Evolutionary conservation across 2,888 invertebrate genomes (phyloP).

Genomic region (Lithophane socia): DNA sequence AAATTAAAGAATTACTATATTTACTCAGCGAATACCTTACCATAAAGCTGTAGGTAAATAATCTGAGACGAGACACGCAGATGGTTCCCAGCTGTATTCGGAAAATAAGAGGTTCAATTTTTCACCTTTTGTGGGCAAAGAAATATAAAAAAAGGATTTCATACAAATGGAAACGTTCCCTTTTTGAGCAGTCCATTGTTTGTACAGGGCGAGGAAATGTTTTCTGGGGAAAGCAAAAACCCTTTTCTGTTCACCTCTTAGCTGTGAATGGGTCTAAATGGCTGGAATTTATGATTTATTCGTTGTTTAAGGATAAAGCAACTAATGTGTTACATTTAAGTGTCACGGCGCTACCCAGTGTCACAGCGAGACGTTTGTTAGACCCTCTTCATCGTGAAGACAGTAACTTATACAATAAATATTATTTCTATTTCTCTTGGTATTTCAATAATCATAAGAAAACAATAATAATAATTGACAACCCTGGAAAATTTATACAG

Average conservation of each 20-base stretch:
- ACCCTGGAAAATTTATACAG: background rate
- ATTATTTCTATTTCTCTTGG: constrained; percentile 15
- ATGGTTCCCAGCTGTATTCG: constrained; percentile 54
- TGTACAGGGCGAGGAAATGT: constrained; percentile 69
- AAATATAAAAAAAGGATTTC: constrained; percentile 73
- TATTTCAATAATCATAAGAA: constrained; percentile 7
- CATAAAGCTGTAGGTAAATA: constrained; percentile 44
- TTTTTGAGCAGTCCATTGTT: constrained; percentile 76
- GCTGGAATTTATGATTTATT: constrained; percentile 62
- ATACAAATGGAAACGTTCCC: constrained; percentile 77
- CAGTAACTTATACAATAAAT: constrained; percentile 11
- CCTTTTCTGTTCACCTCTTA: constrained; percentile 65
- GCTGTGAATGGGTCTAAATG: constrained; percentile 50
- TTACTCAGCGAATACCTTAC: constrained; percentile 34
- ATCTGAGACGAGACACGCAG: constrained; percentile 35
- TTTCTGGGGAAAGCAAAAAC: constrained; percentile 67
- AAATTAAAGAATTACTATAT: constrained; percentile 32
- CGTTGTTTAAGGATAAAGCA: constrained; percentile 37
- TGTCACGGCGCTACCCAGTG: constrained; percentile 31
- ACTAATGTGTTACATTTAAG: constrained; percentile 39
- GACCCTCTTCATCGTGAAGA: constrained; percentile 47
- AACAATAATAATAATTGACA: constrained; percentile 20
- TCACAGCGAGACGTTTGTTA: constrained; percentile 10
- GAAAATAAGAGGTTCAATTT: constrained; percentile 63
- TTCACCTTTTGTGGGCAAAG: constrained; percentile 68